Conservation (phyloP, 2,888 invertebrate species). For the Melanostoma scalare region DNA sequence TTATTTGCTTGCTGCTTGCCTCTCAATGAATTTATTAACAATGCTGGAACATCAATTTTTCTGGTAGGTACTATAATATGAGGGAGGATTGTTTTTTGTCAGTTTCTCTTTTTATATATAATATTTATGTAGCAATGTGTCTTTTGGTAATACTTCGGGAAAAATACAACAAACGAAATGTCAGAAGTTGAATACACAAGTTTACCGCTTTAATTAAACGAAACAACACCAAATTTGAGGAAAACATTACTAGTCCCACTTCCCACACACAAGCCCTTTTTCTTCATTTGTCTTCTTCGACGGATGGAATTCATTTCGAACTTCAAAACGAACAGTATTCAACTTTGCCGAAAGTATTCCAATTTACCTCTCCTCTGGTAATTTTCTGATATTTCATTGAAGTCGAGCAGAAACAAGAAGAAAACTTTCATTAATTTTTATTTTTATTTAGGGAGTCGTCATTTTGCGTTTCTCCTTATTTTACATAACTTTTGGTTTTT, state of each 20-base stretch:
- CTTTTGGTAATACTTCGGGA: conserved; percentile 19
- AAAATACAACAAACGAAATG: neutral
- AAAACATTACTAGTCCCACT: conserved; percentile 21
- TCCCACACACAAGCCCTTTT: conserved; percentile 23
- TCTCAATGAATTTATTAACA: conserved; percentile 31
- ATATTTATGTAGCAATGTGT: too few relatives aligned
- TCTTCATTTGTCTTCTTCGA: conserved; percentile 4
- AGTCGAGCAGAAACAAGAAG: neutral
- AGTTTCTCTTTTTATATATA: conserved; percentile 17
- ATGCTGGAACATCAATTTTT: neutral
- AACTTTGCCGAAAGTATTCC: conserved; percentile 65
- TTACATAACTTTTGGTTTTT: conserved; percentile 32
- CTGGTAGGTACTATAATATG: neutral
- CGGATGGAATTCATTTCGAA: conserved; percentile 44
- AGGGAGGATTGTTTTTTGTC: conserved; percentile 12
- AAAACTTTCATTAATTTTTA: conserved; percentile 70
- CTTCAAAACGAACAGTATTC: conserved; percentile 39
- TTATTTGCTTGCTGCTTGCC: neutral
- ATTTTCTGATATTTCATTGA: neutral
- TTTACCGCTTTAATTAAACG: conserved; percentile 58
- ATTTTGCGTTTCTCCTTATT: conserved; percentile 63
- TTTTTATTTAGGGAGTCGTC: conserved; percentile 66
- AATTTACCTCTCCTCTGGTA: conserved; percentile 44
- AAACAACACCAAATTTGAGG: conserved; percentile 24
- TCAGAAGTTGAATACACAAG: conserved; percentile 30